phyloP scores from a whole-genome alignment of 2,113 vertebrate genomes.

The Recurvirostra avosetta region DNA sequence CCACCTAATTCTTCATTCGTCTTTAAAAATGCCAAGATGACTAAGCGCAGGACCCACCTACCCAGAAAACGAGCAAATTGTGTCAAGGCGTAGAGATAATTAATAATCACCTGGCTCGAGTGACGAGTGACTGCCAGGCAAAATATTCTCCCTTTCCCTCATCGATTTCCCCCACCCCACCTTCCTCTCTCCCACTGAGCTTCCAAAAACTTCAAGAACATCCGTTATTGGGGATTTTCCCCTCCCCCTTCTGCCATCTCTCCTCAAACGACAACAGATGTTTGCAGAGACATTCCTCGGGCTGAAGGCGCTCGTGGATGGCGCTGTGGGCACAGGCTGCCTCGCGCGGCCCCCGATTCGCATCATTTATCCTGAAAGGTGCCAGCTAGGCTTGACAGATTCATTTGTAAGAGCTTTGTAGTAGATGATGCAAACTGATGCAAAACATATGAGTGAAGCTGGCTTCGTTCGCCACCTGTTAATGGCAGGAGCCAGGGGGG shows the following conservation, averaged over 20 bases:
- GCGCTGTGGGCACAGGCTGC: neutral
- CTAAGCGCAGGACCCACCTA: slow-evolving; percentile 72
- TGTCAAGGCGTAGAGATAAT: slow-evolving; percentile 82
- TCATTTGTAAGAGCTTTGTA: slow-evolving; percentile 41
- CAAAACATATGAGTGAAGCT: slow-evolving; percentile 17
- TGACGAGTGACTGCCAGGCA: slow-evolving; percentile 72
- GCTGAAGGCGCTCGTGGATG: neutral
- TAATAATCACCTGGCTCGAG: slow-evolving; percentile 74
- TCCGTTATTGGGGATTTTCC: slow-evolving; percentile 1
- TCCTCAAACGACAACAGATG: slow-evolving; percentile 49
- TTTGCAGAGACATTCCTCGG: slow-evolving; percentile 21
- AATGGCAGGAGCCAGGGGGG: neutral
- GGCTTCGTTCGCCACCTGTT: slow-evolving; percentile 3
- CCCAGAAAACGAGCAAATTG: slow-evolving; percentile 80
- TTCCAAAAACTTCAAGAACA: slow-evolving; percentile 19
- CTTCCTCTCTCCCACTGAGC: neutral
- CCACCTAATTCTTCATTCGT: slow-evolving; percentile 68
- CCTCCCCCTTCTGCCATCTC: neutral
- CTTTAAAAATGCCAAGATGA: slow-evolving; percentile 83
- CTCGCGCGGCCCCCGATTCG: neutral
- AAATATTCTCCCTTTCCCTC: slow-evolving; percentile 19
- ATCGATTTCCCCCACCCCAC: neutral
- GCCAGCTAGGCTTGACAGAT: slow-evolving; percentile 30
- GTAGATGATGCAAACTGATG: slow-evolving; percentile 50
- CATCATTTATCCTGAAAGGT: slow-evolving; percentile 42